Conservation (phyloP, 2,888 invertebrate species). For the Pachymerium ferrugineum region DNA sequence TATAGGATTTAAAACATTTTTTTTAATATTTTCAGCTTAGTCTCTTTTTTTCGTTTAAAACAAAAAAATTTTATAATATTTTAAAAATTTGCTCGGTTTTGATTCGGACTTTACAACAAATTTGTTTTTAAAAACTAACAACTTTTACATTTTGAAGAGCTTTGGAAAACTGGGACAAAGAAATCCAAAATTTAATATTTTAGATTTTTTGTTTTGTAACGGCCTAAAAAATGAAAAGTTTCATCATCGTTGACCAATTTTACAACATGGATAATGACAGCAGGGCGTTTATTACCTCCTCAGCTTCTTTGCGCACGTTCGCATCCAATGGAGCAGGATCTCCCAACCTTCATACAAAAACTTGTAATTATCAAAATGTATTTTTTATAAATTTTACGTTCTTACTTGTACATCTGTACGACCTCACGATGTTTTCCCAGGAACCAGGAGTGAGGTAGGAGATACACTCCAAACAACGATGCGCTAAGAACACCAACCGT, state of each 20-base stretch:
- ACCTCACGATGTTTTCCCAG: neutral
- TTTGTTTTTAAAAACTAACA: no score
- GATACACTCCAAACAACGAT: neutral
- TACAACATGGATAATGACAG: neutral
- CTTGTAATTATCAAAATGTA: neutral
- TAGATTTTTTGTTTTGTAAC: neutral
- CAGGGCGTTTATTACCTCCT: conserved; percentile 54
- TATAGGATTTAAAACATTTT: no score
- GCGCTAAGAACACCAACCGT: neutral
- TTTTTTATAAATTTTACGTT: neutral
- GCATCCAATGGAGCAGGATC: conserved; percentile 55
- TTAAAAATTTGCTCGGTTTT: no score
- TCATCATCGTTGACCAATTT: neutral
- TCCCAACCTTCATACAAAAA: conserved; percentile 53
- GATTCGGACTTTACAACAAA: no score
- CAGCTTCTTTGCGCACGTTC: conserved; percentile 52
- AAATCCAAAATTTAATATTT: no score
- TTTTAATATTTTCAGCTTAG: no score
- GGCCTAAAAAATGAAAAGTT: neutral
- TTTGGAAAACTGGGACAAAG: no score
- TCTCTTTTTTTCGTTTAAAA: no score
- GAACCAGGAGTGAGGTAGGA: neutral
- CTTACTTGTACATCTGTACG: conserved; percentile 31
- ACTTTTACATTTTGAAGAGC: no score
- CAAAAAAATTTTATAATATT: no score